Evolutionary conservation across 2,113 vertebrate species (phyloP).

Genomic region (Eleginops maclovinus): DNA sequence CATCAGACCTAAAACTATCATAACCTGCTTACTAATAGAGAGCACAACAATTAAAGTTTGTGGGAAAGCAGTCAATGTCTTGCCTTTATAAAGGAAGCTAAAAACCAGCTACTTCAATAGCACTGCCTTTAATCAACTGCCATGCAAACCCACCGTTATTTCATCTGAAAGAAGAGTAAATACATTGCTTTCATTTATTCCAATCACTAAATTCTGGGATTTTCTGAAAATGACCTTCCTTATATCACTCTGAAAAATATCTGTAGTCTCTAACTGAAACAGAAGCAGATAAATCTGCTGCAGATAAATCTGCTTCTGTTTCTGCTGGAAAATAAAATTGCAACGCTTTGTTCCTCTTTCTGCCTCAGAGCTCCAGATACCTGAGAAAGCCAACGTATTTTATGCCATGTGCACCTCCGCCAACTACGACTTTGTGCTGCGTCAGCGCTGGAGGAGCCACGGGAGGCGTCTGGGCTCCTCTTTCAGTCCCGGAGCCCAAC

Average conservation of each 20-base stretch:
- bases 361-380: conserved; percentile 88
- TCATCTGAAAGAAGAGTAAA: background rate
- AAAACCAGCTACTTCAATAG: background rate
- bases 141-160: background rate
- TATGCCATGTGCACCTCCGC: conserved; percentile 89
- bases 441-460: conserved; percentile 74
- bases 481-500: conserved; percentile 61
- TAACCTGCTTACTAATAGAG: no score
- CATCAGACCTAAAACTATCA: background rate
- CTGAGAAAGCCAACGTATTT: conserved; percentile 90
- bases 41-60: no score
- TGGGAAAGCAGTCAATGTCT: no score
- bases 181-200: background rate
- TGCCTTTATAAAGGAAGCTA: no score
- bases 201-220: background rate
- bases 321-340: background rate
- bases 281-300: background rate
- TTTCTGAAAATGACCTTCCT: background rate
- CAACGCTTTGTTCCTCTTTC: conserved; percentile 15
- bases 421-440: conserved; percentile 89
- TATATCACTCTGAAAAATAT: background rate
- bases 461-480: conserved; percentile 46
- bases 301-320: no score
- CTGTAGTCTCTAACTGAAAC: background rate
- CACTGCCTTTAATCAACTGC: background rate